Evolutionary conservation across 2,888 invertebrate species (phyloP), one percentile per base, ranked within the genome.

Genomic region (Busseola fusca): DNA sequence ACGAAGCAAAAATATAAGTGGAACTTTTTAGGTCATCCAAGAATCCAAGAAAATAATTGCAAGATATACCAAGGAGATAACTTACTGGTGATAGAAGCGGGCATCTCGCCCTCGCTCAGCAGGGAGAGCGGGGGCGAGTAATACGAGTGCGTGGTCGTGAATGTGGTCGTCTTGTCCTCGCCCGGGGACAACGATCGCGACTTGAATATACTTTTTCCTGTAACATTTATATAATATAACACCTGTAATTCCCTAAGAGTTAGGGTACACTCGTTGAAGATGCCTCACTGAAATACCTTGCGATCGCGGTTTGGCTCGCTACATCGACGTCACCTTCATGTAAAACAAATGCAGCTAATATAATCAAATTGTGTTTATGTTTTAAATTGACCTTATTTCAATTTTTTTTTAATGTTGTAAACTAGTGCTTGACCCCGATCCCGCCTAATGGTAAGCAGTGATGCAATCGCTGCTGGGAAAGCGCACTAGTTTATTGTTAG

Each of bases 91-190:
- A 50, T 40, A 4, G 69, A 48, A 21, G 45, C 14, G 0, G 91
- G 91, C 65, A 93, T 72, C 70, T 94, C 94, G 0, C 94, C 94
- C 27, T 93, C 93, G 62, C 94, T 94, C 12, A 94, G 87, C 3
- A 90, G 85, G 18, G 84, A 84, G 71, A 82, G 76, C 16, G 79
- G 72, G 0, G 82, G 82, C 18, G 80, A 66, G 67, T 74, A 73
- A 16, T 85, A 86, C 0, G 87, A 84, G 58, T 80, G 85, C 2
- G 88, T 88, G 7, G 69, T 79, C 0, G 86, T 76, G 0, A 14
- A 30, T 1, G 73, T 64, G 1, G 87, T 85, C 0, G 76, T 72
- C 60, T 82, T 87, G 48, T 91, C 88, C 64, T 93, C 93, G 0
- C 93, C 93, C 1, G 91, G 92, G 0, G 93, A 93, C 14, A 86